Conservation (phyloP, 2,113 vertebrate species). For the Stomatorhinus ivindoensis region DNA sequence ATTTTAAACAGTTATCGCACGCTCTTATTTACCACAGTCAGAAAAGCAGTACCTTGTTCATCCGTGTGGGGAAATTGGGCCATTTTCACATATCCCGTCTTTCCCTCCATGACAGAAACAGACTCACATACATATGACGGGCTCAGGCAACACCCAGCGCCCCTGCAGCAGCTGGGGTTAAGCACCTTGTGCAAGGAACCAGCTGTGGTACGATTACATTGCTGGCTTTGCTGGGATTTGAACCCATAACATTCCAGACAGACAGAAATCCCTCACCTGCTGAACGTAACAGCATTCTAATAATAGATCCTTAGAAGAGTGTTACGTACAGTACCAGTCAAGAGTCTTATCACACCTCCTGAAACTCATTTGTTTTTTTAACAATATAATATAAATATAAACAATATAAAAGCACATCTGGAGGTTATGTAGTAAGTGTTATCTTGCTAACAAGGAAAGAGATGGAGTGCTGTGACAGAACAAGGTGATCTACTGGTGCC, state of each 20-base stretch:
- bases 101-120: neutral
- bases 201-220: neutral
- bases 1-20: slow-evolving; percentile 1
- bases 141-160: neutral
- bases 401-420: neutral
- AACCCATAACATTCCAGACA: neutral
- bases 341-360: neutral
- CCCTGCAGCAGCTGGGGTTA: neutral
- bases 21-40: neutral
- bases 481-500: neutral
- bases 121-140: neutral
- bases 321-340: neutral
- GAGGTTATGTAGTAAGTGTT: neutral
- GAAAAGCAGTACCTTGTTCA: neutral
- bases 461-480: neutral
- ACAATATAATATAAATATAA: neutral
- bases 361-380: neutral
- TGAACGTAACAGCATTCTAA: neutral
- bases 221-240: neutral
- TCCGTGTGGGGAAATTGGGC: neutral
- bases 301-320: neutral
- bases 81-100: neutral
- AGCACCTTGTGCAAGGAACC: neutral
- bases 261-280: neutral
- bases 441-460: neutral